Conservation (phyloP, 2,888 invertebrate species). For the Beris morrisii region DNA sequence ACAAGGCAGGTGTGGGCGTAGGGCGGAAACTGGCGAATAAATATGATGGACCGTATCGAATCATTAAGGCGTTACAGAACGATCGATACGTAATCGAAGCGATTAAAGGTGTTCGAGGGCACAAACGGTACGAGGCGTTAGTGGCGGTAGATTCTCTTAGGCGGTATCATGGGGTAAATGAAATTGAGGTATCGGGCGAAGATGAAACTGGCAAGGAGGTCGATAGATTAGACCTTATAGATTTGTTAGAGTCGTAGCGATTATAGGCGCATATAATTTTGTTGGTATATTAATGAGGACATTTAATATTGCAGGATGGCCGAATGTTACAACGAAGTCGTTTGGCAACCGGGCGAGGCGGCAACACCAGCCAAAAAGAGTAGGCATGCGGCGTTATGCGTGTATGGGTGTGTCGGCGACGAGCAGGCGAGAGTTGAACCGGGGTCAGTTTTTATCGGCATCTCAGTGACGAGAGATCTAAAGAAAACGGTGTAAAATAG, state of each 20-base stretch:
- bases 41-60: slow-evolving; percentile 2
- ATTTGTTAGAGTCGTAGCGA: not conserved
- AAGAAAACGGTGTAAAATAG: too few species aligned
- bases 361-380: not conserved
- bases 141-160: slow-evolving; percentile 7
- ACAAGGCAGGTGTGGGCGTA: not conserved
- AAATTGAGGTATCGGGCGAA: not conserved
- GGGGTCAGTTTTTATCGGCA: too few species aligned
- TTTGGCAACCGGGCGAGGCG: not conserved
- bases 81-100: slow-evolving; percentile 1
- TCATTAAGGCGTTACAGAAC: slow-evolving; percentile 3
- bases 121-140: slow-evolving; percentile 5
- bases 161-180: slow-evolving; percentile 2
- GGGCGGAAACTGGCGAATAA: slow-evolving; percentile 5
- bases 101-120: slow-evolving; percentile 1
- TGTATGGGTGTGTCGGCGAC: not conserved
- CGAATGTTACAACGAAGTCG: slow-evolving; percentile 5
- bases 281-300: slow-evolving; percentile 1
- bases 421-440: not conserved
- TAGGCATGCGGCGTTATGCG: not conserved
- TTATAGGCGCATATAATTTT: too few species aligned
- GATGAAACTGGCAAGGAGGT: slow-evolving; percentile 1
- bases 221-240: slow-evolving; percentile 1
- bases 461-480: too few species aligned
- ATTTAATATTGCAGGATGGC: slow-evolving; percentile 6